Percentiles rank a stretch among this genome's conserved stretches.
Evolutionary conservation across 2,797 vertebrate genomes (phyloP).

Genomic region (Tamandua tetradactyla): DNA sequence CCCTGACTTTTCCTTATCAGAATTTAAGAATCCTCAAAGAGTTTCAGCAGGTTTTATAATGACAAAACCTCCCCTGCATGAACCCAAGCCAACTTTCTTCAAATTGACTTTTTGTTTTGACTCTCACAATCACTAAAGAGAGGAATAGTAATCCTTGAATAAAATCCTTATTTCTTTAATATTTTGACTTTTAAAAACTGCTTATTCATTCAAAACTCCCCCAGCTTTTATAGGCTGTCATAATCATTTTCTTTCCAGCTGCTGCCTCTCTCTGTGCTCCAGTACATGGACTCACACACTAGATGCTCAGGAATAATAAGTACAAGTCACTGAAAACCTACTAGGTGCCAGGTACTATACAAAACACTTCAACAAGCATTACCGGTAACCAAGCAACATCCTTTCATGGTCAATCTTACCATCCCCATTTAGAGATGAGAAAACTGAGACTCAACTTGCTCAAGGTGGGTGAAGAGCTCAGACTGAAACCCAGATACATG

Average conservation of each 20-base stretch:
- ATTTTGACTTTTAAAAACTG: neutral
- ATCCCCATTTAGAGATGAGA: rapidly evolving
- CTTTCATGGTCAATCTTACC: neutral
- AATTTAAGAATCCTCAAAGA: neutral
- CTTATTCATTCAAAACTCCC: neutral
- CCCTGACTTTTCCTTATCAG: neutral
- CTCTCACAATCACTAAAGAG: neutral
- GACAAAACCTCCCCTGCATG: neutral
- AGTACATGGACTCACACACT: rapidly evolving
- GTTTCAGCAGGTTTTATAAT: neutral
- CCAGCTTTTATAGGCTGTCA: neutral
- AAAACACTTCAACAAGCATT: neutral
- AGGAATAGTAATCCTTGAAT: neutral
- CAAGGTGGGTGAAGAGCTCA: neutral
- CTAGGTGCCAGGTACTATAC: neutral
- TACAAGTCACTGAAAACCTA: neutral
- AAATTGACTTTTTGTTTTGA: neutral
- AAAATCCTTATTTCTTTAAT: neutral
- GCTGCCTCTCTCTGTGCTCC: neutral
- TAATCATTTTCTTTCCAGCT: neutral
- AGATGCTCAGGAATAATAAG: neutral
- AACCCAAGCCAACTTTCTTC: neutral
- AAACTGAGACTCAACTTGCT: neutral
- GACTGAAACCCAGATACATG: neutral
- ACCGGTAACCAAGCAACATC: neutral